Conservation (phyloP, 2,888 invertebrate species). For the Byasa hedistus region DNA sequence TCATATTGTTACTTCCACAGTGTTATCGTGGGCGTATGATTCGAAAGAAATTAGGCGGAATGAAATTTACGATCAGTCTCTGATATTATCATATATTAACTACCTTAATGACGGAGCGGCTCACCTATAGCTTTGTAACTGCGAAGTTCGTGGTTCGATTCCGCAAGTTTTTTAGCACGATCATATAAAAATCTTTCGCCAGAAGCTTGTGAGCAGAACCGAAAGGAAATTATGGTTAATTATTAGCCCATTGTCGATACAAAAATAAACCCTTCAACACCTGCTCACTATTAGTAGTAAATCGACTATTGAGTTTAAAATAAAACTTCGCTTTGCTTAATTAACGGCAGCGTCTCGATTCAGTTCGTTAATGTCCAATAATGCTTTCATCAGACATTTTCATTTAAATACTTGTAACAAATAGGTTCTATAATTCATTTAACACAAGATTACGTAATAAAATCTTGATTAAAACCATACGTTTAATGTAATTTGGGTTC, state of each 20-base stretch:
- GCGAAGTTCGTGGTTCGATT: no score
- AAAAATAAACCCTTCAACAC: no score
- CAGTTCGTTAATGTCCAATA: conserved; percentile 30
- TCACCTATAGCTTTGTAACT: no score
- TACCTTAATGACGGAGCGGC: no score
- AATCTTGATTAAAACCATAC: conserved; percentile 34
- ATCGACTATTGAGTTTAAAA: neutral
- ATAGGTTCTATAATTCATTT: conserved; percentile 34
- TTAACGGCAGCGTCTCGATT: conserved; percentile 24
- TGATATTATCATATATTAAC: no score
- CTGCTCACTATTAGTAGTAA: no score
- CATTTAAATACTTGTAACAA: conserved; percentile 34
- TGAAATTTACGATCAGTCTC: conserved; percentile 11
- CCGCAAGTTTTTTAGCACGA: no score
- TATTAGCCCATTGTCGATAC: no score
- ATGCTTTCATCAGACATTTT: conserved; percentile 33
- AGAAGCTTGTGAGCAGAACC: no score
- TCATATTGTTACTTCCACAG: neutral
- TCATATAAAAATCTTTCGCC: no score
- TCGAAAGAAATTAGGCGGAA: conserved; percentile 11
- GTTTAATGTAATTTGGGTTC: conserved; percentile 29
- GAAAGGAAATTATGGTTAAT: no score
- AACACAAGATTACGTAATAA: conserved; percentile 33
- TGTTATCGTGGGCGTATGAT: conserved; percentile 15
- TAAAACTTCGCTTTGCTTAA: conserved; percentile 16